A percentile compares a stretch with the other conserved stretches of the same genome.
Evolutionary conservation across 2,888 invertebrate genomes (phyloP).

Genomic region (Hydropsyche betteni): DNA sequence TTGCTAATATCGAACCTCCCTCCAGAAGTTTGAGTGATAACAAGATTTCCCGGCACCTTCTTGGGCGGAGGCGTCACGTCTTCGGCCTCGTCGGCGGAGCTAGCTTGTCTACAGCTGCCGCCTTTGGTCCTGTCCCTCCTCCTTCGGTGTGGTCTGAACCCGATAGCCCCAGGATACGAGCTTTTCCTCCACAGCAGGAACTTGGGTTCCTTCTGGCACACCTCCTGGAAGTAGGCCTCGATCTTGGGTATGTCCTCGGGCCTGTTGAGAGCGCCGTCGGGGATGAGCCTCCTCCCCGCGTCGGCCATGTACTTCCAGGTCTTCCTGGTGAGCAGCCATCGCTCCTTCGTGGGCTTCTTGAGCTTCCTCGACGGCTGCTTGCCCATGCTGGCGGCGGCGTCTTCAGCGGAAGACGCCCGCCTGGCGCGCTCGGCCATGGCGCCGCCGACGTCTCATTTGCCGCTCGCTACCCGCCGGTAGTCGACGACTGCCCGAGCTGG

Average conservation of each 20-base stretch:
- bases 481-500: background rate
- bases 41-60: slow-evolving; percentile 62
- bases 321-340: slow-evolving; percentile 88
- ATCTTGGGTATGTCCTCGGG: slow-evolving; percentile 81
- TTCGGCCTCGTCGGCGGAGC: slow-evolving; percentile 73
- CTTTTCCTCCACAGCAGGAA: slow-evolving; percentile 85
- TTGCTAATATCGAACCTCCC: slow-evolving; percentile 76
- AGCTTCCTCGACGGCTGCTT: slow-evolving; percentile 66
- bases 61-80: slow-evolving; percentile 57
- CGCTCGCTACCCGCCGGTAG: background rate
- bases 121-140: slow-evolving; percentile 69
- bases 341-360: slow-evolving; percentile 73
- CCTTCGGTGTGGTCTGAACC: slow-evolving; percentile 62
- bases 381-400: slow-evolving; percentile 67
- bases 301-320: slow-evolving; percentile 95
- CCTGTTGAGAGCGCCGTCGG: slow-evolving; percentile 79
- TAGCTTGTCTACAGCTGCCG: slow-evolving; percentile 74
- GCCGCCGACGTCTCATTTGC: slow-evolving; percentile 32
- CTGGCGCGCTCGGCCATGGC: slow-evolving; percentile 48
- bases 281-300: slow-evolving; percentile 84
- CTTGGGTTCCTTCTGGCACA: slow-evolving; percentile 79
- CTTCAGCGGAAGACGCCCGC: slow-evolving; percentile 57
- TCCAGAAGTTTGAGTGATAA: slow-evolving; percentile 65
- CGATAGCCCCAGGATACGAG: slow-evolving; percentile 79
- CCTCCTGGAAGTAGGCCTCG: slow-evolving; percentile 85